Evolutionary conservation across 2,888 invertebrate species (phyloP).

Genomic region (Drosophila phalerata): DNA sequence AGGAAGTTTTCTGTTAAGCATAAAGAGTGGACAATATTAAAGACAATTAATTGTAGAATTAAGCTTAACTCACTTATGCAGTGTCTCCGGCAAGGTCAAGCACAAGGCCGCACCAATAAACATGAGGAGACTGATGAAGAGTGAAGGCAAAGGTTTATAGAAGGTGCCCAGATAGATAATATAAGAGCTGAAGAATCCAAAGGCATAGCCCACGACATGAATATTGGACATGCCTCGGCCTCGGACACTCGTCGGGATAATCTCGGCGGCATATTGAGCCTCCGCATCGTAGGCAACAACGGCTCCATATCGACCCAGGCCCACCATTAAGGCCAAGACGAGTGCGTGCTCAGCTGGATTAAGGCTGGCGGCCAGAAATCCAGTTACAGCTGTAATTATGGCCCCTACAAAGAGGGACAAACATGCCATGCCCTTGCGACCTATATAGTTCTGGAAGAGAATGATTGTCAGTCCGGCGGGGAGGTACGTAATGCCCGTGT

Average conservation of each 20-base stretch:
- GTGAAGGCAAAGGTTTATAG: slow-evolving; percentile 86
- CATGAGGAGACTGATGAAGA: slow-evolving; percentile 86
- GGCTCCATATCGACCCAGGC: slow-evolving; percentile 87
- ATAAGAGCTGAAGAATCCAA: slow-evolving; percentile 87
- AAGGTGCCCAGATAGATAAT: slow-evolving; percentile 86
- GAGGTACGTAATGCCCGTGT: slow-evolving; percentile 86
- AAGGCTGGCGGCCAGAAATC: slow-evolving; percentile 84
- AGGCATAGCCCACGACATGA: slow-evolving; percentile 88
- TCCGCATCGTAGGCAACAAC: slow-evolving; percentile 88
- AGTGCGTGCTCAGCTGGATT: slow-evolving; percentile 79
- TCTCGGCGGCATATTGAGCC: slow-evolving; percentile 88
- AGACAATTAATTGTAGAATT: not conserved
- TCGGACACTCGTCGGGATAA: slow-evolving; percentile 88
- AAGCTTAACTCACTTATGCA: slow-evolving; percentile 79
- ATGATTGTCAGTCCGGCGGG: slow-evolving; percentile 86
- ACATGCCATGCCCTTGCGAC: slow-evolving; percentile 87
- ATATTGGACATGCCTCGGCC: slow-evolving; percentile 88
- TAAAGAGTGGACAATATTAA: not conserved
- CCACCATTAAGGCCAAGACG: slow-evolving; percentile 85
- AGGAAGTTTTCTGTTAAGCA: slow-evolving; percentile 85
- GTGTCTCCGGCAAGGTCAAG: slow-evolving; percentile 87
- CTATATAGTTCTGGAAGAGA: slow-evolving; percentile 84
- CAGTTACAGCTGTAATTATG: slow-evolving; percentile 86
- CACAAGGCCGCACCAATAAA: slow-evolving; percentile 87
- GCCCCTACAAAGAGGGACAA: slow-evolving; percentile 86